Conservation (phyloP, 2,797 vertebrate species). For the Pogonophryne albipinna region DNA sequence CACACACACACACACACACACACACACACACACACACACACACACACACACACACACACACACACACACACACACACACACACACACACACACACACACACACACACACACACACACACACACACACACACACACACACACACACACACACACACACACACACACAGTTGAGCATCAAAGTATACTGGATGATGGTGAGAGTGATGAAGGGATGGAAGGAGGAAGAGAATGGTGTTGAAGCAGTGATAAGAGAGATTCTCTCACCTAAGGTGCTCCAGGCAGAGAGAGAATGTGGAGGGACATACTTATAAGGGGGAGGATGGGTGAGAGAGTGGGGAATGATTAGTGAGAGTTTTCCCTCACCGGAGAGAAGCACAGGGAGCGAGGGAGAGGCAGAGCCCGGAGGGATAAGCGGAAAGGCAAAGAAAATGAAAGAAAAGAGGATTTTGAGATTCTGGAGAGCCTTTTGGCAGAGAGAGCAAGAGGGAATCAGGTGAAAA, state of each 20-base stretch:
- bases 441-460: constrained; percentile 64
- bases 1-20: too few species aligned
- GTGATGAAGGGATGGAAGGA: constrained; percentile 60
- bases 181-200: constrained; percentile 54
- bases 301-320: constrained; percentile 42
- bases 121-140: constrained; percentile 35
- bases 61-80: too few species aligned
- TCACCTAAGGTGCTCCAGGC: constrained; percentile 71
- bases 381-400: constrained; percentile 48
- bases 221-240: constrained; percentile 63
- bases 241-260: constrained; percentile 73
- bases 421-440: constrained; percentile 59
- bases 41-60: too few species aligned
- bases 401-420: constrained; percentile 50
- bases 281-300: constrained; percentile 51
- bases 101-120: too few species aligned
- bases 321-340: constrained; percentile 59
- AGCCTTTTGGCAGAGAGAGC: constrained; percentile 64
- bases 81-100: too few species aligned
- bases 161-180: constrained; percentile 20
- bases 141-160: constrained; percentile 42
- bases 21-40: too few species aligned
- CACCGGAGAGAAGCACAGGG: constrained; percentile 62
- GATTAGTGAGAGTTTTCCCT: constrained; percentile 72
- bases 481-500: constrained; percentile 59